Base-by-base conservation (phyloP, 2,888 invertebrate genomes). In the Spisula subtruncata region DNA sequence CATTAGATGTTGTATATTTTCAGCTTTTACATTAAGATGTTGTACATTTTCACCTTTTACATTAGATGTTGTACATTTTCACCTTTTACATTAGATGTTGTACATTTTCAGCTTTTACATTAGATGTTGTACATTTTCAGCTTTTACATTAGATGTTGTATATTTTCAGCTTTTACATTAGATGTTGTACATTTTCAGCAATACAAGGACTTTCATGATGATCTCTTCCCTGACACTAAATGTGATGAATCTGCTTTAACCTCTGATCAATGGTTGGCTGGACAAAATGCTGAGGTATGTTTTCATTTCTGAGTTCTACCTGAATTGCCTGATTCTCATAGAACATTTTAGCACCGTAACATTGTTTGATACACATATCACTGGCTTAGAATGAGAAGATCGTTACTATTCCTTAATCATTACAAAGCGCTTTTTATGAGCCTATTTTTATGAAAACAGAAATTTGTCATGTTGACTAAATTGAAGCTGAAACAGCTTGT, bases 141-240 rank as follows among this genome's bases (percentile, higher is more conserved):
- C 98, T n/a, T 41, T 41, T 8, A 41, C 41, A 41, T 5, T 41
- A 41, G 41, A 41, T 41, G 41, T 60, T 20, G 18, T 60, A 60
- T 12, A 66, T 93, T 96, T 97, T n/a, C n/a, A n/a, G n/a, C n/a
- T n/a, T 41, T 41, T 8, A 41, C 41, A 41, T 5, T 41, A 41
- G 41, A 41, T 41, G 41, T 60, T 20, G 18, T 60, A 60, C 25
- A 66, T 93, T 96, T 97, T 56, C 96, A 98, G 98, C 98, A 98
- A 81, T 99, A 99, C 97, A 97, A 98, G 95, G 99, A 99, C 94
- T 99, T 99, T 96, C 99, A 99, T 97, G 98, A 98, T 4, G 99
- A 99, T 97, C 97, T 99, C 90, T 99, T 98, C 97, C 99, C 99
- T 0, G 99, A 99, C 89, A 99, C 99, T 0, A 97, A 98, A 56